A percentile compares a stretch with the other conserved stretches of the same genome.
These are phyloP conservation scores for Pholis gunnellus DNA, from an alignment of 2,113 vertebrate genomes.

Conservation along the genomic window DNA sequence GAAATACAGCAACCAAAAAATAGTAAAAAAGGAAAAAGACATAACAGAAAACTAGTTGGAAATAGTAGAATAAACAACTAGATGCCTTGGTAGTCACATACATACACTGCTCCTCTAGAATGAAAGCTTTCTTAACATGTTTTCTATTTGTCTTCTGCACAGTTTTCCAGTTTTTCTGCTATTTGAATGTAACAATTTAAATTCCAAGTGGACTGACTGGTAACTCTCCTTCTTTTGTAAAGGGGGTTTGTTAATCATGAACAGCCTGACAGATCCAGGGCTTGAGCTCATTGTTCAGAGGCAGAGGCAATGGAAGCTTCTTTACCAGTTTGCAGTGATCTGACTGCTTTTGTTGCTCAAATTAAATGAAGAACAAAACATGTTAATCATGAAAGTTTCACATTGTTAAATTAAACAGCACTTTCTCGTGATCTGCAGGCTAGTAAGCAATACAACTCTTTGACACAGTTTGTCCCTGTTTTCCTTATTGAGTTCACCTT, in stretches of 20 bases:
- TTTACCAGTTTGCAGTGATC: not conserved
- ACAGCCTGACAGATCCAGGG: not conserved
- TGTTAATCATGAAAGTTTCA: constrained; percentile 11
- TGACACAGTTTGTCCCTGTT: constrained; percentile 11
- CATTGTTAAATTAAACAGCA: not conserved
- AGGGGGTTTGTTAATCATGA: not conserved
- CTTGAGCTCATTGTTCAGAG: not conserved
- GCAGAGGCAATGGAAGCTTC: not conserved
- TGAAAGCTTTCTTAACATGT: not conserved
- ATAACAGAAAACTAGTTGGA: not conserved
- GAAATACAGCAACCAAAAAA: not conserved
- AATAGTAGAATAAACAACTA: not conserved
- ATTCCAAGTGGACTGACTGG: not conserved
- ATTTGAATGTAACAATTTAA: not conserved
- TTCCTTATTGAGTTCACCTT: constrained; percentile 37
- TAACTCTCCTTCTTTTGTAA: not conserved
- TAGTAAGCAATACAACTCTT: not conserved
- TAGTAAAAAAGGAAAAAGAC: not conserved
- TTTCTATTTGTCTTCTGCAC: not conserved
- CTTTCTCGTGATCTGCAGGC: not conserved
- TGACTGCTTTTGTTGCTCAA: constrained; percentile 2
- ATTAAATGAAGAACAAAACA: constrained; percentile 9
- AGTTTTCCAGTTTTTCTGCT: not conserved
- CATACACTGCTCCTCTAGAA: not conserved
- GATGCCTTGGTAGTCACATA: not conserved